Evolutionary conservation across 2,797 vertebrate species (phyloP).

Genomic region (Morus bassanus): DNA sequence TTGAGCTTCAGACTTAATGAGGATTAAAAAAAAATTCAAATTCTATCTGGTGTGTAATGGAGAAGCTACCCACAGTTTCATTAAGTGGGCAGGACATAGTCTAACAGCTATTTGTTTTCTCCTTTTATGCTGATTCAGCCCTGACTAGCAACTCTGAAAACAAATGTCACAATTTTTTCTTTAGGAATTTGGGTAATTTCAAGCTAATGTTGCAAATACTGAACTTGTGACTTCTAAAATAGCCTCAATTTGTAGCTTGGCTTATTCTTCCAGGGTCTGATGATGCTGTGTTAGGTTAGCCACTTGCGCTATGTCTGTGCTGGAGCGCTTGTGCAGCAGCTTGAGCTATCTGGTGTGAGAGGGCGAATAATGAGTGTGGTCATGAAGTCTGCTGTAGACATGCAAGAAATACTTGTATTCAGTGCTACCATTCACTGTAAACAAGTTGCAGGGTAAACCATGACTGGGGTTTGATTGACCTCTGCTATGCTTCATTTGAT

Average conservation of each 20-base stretch:
- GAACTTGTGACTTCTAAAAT: background rate
- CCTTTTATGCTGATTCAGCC: background rate
- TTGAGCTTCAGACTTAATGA: background rate
- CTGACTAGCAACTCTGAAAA: background rate
- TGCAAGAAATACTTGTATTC: background rate
- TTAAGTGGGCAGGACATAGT: background rate
- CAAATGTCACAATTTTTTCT: background rate
- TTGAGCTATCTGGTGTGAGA: background rate
- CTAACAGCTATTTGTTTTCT: slow-evolving; percentile 1
- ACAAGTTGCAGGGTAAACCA: background rate
- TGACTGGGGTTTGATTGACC: background rate
- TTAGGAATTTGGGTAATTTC: slow-evolving; percentile 30
- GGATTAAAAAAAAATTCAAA: background rate
- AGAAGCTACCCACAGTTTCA: background rate
- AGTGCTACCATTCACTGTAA: background rate
- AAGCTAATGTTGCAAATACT: background rate
- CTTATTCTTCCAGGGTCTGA: background rate
- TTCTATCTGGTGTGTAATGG: background rate
- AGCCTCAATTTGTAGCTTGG: background rate
- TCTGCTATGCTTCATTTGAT: background rate
- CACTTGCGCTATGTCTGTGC: rapidly evolving
- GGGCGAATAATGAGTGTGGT: background rate
- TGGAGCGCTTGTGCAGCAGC: background rate
- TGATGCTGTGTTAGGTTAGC: background rate
- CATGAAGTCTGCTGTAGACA: background rate